These are phyloP conservation scores for Myotis myotis DNA, from an alignment of 2,797 vertebrate species.

Conservation along the genomic window DNA sequence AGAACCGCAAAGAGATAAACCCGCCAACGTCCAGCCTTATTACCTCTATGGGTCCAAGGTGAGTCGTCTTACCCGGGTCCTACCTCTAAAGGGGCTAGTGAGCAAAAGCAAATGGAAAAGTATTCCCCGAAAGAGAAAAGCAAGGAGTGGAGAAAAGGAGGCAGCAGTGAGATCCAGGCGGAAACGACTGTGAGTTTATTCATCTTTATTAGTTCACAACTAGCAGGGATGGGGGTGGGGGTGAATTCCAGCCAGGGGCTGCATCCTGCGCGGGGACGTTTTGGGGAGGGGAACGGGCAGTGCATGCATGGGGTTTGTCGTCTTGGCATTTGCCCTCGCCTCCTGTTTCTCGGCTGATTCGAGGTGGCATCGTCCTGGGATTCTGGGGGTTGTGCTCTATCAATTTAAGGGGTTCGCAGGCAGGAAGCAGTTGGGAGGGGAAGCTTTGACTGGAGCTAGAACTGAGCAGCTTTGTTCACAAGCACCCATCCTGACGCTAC, in stretches of 20 bases:
- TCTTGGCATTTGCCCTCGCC: neutral
- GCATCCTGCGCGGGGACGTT: neutral
- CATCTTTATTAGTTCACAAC: slow-evolving; percentile 64
- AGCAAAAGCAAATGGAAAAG: neutral
- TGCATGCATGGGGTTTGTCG: neutral
- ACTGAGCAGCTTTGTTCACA: neutral
- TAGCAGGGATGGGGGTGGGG: neutral
- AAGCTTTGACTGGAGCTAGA: neutral
- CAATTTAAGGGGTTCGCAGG: neutral
- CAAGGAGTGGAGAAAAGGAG: neutral
- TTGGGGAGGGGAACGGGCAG: neutral
- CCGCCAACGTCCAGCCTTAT: slow-evolving; percentile 98
- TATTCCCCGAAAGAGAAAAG: neutral
- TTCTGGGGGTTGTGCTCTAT: neutral
- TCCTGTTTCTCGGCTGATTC: neutral
- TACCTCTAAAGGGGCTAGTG: neutral
- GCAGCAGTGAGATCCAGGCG: slow-evolving; percentile 6
- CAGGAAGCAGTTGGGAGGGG: neutral
- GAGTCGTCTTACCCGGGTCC: slow-evolving; percentile 52
- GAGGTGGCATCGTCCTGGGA: rapidly evolving
- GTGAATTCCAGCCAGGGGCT: too few relatives aligned
- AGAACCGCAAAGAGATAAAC: slow-evolving; percentile 98
- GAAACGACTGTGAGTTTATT: neutral
- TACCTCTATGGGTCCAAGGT: slow-evolving; percentile 99
- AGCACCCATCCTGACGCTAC: neutral